Evolutionary conservation across 2,113 vertebrate species (phyloP).

Genomic region (Mastomys natalensis): DNA sequence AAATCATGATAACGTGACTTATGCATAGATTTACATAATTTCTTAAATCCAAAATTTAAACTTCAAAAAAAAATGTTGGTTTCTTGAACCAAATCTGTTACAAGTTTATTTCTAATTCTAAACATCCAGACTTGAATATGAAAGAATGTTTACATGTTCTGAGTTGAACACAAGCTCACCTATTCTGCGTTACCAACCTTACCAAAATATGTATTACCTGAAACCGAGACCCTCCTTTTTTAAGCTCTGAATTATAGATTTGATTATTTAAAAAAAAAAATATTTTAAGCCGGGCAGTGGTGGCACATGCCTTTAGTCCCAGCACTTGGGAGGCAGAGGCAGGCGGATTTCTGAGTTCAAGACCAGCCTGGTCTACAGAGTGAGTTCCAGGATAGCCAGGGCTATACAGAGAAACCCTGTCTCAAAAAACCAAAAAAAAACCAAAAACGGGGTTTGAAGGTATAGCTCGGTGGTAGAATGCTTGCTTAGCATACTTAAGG

Average conservation of each 20-base stretch:
- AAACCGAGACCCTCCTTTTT: constrained; percentile 45
- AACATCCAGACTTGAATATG: background rate
- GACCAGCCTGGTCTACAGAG: too few species aligned
- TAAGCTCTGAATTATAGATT: constrained; percentile 22
- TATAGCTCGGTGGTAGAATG: background rate
- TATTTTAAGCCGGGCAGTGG: background rate
- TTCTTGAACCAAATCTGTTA: constrained; percentile 47
- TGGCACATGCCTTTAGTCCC: too few species aligned
- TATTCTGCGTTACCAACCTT: background rate
- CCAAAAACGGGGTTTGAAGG: background rate
- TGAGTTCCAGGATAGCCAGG: too few species aligned
- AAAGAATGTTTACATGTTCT: constrained; percentile 1
- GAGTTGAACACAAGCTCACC: background rate
- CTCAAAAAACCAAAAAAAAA: background rate
- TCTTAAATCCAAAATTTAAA: constrained; percentile 53
- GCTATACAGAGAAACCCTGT: too few species aligned
- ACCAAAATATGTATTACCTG: background rate
- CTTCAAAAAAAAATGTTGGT: background rate
- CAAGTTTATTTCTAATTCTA: constrained; percentile 30
- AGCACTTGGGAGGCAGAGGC: too few species aligned
- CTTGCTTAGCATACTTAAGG: background rate
- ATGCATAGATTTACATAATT: constrained; percentile 39
- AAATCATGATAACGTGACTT: background rate
- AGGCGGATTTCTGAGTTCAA: too few species aligned
- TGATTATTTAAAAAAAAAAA: background rate